Evolutionary conservation across 2,797 vertebrate genomes (phyloP).

Genomic region (Muraenolepis orangiensis): DNA sequence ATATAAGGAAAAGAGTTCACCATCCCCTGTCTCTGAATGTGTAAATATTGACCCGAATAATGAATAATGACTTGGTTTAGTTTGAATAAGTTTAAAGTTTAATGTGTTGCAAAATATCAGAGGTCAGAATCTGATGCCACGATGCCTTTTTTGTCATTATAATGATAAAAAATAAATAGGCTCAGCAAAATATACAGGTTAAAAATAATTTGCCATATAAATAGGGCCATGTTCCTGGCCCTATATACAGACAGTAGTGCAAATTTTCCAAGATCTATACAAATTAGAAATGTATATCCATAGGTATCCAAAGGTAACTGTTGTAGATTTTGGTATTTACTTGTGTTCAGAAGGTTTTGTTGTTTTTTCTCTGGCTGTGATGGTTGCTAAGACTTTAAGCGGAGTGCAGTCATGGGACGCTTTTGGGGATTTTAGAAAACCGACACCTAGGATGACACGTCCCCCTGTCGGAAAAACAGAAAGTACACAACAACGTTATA

Average conservation of each 20-base stretch:
- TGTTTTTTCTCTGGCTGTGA: neutral
- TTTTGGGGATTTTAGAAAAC: neutral
- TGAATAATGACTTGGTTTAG: neutral
- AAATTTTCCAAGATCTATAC: too few relatives aligned
- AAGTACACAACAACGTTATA: neutral
- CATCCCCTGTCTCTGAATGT: slow-evolving; percentile 7
- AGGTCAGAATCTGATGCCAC: too few relatives aligned
- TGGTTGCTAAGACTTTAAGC: neutral
- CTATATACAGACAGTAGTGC: too few relatives aligned
- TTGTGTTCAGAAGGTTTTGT: neutral
- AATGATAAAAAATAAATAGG: too few relatives aligned
- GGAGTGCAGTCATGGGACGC: neutral
- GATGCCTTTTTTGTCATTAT: too few relatives aligned
- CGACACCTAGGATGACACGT: neutral
- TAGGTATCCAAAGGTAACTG: too few relatives aligned
- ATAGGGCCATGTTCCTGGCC: too few relatives aligned
- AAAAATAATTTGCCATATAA: too few relatives aligned
- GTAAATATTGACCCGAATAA: neutral
- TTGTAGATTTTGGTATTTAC: neutral
- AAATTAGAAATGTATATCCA: too few relatives aligned
- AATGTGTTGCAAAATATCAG: neutral
- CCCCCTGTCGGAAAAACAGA: slow-evolving; percentile 5
- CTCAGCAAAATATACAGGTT: too few relatives aligned
- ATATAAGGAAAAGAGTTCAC: slow-evolving; percentile 7
- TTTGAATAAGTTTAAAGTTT: neutral